A percentile compares a stretch with the other conserved stretches of the same genome.
These are phyloP conservation scores for Cliona cf. orientalis DNA, from an alignment of 37 sponge, comb jelly and placozoan species.

Conservation along the genomic window DNA sequence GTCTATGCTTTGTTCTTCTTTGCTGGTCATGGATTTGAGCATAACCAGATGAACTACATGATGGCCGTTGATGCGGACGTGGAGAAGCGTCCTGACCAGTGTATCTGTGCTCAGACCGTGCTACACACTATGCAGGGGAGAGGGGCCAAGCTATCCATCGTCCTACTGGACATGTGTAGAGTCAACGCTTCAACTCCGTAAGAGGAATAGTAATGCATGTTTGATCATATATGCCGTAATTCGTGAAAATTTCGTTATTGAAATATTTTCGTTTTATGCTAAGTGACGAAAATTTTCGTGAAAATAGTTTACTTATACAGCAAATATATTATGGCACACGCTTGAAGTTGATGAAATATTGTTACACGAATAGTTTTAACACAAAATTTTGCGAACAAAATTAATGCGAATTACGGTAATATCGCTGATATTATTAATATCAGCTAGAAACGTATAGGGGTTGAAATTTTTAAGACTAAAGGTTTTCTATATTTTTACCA, in stretches of 20 bases:
- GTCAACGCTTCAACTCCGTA: conserved; percentile 54
- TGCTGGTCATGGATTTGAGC: conserved; percentile 99
- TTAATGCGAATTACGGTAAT: too few species aligned
- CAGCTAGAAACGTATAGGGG: too few species aligned
- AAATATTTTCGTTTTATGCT: neutral
- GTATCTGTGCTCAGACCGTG: conserved; percentile 88
- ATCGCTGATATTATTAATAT: too few species aligned
- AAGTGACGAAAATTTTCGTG: neutral
- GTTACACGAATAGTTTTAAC: too few species aligned
- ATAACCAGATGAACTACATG: conserved; percentile 88
- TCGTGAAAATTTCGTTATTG: neutral
- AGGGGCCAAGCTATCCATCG: conserved; percentile 90
- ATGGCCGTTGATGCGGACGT: conserved; percentile 91
- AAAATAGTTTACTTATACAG: too few species aligned
- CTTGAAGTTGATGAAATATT: too few species aligned
- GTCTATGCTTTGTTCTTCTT: conserved; percentile 99
- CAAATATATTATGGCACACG: too few species aligned
- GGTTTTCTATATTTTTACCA: neutral
- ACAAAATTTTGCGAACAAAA: too few species aligned
- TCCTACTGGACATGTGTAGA: conserved; percentile 98
- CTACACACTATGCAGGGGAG: conserved; percentile 79
- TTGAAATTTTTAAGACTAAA: too few species aligned
- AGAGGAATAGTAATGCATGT: conserved; percentile 11
- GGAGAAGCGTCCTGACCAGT: conserved; percentile 82
- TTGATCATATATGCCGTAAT: neutral